Conservation (phyloP, 2,797 vertebrate species). For the Garrulus glandarius region DNA sequence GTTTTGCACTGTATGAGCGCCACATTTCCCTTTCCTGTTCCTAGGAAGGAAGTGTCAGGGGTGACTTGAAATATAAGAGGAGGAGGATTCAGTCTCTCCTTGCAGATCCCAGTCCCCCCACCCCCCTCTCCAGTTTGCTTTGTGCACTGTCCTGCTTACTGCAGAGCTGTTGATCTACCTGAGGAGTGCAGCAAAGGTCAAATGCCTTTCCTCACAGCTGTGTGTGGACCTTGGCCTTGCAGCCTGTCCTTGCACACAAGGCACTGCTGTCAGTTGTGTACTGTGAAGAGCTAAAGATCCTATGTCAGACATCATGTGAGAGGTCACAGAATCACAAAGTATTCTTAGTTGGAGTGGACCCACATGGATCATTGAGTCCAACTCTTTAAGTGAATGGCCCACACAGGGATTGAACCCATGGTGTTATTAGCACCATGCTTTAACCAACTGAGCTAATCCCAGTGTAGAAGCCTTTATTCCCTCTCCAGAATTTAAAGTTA, state of each 20-base stretch:
- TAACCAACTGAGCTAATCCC: neutral
- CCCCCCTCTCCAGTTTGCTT: neutral
- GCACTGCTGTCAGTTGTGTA: neutral
- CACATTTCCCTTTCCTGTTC: neutral
- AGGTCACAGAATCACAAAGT: neutral
- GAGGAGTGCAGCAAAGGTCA: rapidly evolving
- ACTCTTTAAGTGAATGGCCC: neutral
- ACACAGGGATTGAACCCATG: rapidly evolving
- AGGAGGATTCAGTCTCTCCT: neutral
- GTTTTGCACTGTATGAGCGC: neutral
- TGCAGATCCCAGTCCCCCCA: neutral
- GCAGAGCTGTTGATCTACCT: neutral
- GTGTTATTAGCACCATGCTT: neutral
- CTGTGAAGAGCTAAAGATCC: neutral
- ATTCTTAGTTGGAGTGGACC: neutral
- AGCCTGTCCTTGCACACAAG: neutral
- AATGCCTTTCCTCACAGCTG: neutral
- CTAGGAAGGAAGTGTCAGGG: neutral
- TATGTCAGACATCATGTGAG: neutral
- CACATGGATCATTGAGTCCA: neutral
- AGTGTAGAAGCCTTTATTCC: neutral
- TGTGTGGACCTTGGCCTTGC: neutral
- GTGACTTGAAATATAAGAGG: neutral
- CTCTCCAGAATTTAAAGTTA: neutral
- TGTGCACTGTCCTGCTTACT: neutral